A percentile compares a stretch with the other conserved stretches of the same genome.
Evolutionary conservation across 2,113 vertebrate genomes (phyloP).

Genomic region (Hoplias malabaricus): DNA sequence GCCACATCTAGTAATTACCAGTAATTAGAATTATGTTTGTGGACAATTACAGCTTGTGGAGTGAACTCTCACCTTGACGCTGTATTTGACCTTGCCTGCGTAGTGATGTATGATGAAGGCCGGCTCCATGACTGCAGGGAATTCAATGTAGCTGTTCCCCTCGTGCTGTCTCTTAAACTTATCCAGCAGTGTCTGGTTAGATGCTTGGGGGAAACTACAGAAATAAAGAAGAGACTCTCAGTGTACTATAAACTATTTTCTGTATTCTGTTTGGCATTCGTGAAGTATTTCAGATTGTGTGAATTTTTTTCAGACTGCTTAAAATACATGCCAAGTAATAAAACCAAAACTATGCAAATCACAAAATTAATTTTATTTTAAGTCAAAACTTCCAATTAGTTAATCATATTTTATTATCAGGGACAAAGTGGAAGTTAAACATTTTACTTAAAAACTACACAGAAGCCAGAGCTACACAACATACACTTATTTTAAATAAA

Average conservation of each 20-base stretch:
- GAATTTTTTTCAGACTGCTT: too few relatives aligned
- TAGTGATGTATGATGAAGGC: constrained; percentile 98
- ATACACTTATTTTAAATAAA: too few relatives aligned
- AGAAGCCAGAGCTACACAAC: too few relatives aligned
- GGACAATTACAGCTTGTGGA: constrained; percentile 17
- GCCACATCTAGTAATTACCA: not conserved
- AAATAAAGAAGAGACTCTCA: not conserved
- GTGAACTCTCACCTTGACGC: constrained; percentile 86
- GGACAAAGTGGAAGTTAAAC: too few relatives aligned
- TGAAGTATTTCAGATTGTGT: not conserved
- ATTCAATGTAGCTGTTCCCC: constrained; percentile 94
- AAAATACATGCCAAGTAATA: too few relatives aligned
- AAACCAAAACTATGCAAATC: too few relatives aligned
- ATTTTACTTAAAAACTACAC: too few relatives aligned
- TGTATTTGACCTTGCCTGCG: constrained; percentile 96
- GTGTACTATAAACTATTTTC: not conserved
- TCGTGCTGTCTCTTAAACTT: constrained; percentile 97
- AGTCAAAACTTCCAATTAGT: too few relatives aligned
- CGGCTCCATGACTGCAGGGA: constrained; percentile 95
- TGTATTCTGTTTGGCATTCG: not conserved
- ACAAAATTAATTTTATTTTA: too few relatives aligned
- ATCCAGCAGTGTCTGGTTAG: constrained; percentile 94
- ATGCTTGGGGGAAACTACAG: constrained; percentile 93
- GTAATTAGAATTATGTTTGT: not conserved
- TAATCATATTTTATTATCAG: too few relatives aligned